Conservation (phyloP, 92 coral and sea anemone genomes). For the Actinernus sp. region DNA sequence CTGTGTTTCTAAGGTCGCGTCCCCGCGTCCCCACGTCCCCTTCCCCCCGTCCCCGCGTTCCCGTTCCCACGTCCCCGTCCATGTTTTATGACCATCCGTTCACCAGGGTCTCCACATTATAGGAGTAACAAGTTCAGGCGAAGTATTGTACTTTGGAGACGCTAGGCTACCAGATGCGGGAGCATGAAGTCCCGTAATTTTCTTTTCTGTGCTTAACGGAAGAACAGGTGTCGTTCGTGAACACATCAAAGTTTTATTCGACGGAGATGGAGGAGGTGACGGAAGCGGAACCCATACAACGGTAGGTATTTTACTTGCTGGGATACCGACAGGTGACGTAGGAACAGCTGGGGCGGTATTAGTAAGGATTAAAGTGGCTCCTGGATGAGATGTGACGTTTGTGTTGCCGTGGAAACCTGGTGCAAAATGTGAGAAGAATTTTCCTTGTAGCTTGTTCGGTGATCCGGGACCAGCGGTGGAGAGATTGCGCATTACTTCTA, state of each 20-base stretch:
- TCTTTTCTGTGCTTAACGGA: constrained; percentile 20
- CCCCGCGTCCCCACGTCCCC: too few species aligned
- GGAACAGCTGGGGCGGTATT: constrained; percentile 16
- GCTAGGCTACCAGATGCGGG: neutral
- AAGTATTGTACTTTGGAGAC: neutral
- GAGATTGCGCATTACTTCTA: constrained; percentile 65
- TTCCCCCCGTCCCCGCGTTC: too few species aligned
- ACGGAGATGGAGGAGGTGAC: constrained; percentile 75
- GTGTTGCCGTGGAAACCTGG: constrained; percentile 74
- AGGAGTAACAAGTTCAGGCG: constrained; percentile 7
- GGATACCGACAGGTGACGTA: constrained; percentile 21
- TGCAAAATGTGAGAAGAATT: constrained; percentile 65
- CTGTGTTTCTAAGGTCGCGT: too few species aligned
- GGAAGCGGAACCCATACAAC: constrained; percentile 70
- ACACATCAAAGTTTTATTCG: constrained; percentile 28
- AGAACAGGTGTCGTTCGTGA: neutral
- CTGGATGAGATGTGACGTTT: constrained; percentile 31
- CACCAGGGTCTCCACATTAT: constrained; percentile 56
- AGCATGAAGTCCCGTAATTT: neutral
- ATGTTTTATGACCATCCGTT: too few species aligned
- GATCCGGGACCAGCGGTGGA: constrained; percentile 8
- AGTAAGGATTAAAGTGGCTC: constrained; percentile 23
- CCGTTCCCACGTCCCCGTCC: too few species aligned
- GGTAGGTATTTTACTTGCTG: constrained; percentile 27
- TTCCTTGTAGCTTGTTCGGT: constrained; percentile 52